A percentile compares a stretch with the other conserved stretches of the same genome.
phyloP scores from a whole-genome alignment of 2,888 invertebrate species.

The Yponomeuta malinellus region DNA sequence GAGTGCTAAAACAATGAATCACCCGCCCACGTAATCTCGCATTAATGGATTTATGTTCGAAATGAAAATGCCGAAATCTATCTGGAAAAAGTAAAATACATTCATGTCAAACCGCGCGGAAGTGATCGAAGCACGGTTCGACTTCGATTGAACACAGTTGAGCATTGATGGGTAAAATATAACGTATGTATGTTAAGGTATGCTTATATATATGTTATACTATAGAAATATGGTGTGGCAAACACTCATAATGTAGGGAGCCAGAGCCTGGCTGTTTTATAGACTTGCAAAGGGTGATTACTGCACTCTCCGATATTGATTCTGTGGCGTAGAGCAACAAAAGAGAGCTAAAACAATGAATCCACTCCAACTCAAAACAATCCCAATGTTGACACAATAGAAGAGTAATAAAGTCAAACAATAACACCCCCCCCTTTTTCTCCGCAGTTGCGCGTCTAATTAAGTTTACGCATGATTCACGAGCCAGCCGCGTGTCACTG shows the following conservation, averaged over 20 bases:
- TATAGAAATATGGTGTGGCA: too few relatives aligned
- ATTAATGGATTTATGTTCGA: too few relatives aligned
- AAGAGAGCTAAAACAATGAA: neutral
- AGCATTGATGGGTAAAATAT: too few relatives aligned
- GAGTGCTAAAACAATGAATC: neutral
- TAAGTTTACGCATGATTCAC: slow-evolving; percentile 48
- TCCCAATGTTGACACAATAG: neutral
- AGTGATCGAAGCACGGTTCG: too few relatives aligned
- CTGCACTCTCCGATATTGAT: neutral
- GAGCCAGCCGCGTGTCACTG: slow-evolving; percentile 49
- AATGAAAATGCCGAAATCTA: too few relatives aligned
- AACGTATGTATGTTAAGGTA: too few relatives aligned
- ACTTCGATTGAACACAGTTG: too few relatives aligned
- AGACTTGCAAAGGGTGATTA: neutral
- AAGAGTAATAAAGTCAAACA: slow-evolving; percentile 13
- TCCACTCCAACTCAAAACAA: neutral
- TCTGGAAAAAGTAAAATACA: too few relatives aligned
- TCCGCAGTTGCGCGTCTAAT: slow-evolving; percentile 35
- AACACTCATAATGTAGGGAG: neutral
- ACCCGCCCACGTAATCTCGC: too few relatives aligned
- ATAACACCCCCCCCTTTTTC: slow-evolving; percentile 22
- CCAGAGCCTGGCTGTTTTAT: neutral
- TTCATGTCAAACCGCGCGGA: too few relatives aligned
- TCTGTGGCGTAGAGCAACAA: neutral
- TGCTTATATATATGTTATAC: too few relatives aligned